Percentiles rank a stretch among this genome's conserved stretches.
These are phyloP conservation scores for Labeo catla DNA, from an alignment of 2,113 vertebrate genomes.

Conservation along the genomic window DNA sequence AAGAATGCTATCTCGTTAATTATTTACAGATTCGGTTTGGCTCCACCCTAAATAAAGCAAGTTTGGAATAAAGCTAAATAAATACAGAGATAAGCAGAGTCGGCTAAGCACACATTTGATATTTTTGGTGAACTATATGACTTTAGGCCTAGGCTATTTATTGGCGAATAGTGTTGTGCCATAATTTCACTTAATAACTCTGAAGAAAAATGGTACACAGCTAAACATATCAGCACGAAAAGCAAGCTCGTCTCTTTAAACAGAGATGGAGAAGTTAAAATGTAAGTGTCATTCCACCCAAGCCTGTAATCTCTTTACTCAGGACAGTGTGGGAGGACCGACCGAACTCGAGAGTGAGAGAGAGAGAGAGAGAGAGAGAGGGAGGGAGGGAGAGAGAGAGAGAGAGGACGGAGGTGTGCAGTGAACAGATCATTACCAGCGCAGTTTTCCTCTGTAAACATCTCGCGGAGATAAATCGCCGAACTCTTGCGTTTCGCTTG, in stretches of 20 bases:
- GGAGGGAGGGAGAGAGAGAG: conserved; percentile 50
- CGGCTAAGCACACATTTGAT: no score
- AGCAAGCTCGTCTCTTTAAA: background rate
- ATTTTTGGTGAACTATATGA: no score
- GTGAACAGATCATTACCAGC: conserved; percentile 80
- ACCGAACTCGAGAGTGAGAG: background rate
- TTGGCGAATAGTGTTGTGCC: no score
- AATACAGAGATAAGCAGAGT: no score
- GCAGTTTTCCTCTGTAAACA: conserved; percentile 88
- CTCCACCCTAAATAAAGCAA: no score
- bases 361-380: conserved; percentile 28
- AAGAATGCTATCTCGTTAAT: no score
- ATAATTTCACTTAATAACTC: background rate
- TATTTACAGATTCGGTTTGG: no score
- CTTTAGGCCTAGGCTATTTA: no score
- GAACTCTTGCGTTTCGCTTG: conserved; percentile 77
- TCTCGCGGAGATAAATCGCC: conserved; percentile 79
- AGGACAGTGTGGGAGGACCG: conserved; percentile 42
- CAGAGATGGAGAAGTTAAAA: background rate
- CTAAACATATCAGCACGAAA: background rate
- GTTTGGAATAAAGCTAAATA: no score
- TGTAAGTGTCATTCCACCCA: conserved; percentile 25
- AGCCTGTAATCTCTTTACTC: conserved; percentile 24
- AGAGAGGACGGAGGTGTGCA: conserved; percentile 50
- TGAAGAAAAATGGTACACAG: background rate